Evolutionary conservation across 2,797 vertebrate genomes (phyloP), one percentile per base, ranked within the genome.

Genomic region (Takifugu ocellatus): DNA sequence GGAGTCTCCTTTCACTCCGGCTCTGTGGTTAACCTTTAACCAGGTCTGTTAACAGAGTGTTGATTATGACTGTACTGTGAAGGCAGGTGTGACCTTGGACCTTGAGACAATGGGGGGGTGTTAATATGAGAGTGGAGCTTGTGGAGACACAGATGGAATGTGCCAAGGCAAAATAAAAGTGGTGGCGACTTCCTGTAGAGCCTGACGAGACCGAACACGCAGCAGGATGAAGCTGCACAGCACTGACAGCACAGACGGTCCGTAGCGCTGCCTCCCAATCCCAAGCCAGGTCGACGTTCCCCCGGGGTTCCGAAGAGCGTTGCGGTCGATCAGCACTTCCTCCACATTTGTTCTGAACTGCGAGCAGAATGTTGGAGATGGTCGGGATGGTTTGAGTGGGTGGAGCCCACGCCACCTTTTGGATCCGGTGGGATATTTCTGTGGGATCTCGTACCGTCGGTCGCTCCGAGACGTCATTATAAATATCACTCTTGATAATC

Each of bases 1-100:
- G 25, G 26, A 31, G 63, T 68, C 16, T 48, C 53, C 27, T 54
- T 43, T 60, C 42, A 33, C 49, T 63, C 26, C 9, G 1, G 53
- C 21, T 17, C 4, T 47, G 62, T 61, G 62, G 81, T 88, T 90
- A 85, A 89, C 54, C 63, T 88, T 90, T 88, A 88, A 88, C 83
- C 36, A 25, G n/a, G 31, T 67, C 62, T 48, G 59, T 76, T 17
- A 25, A 44, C 39, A 17, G 36, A 56, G 55, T 56, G 63, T 49
- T 54, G 79, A 82, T 75, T 78, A 44, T 65, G 59, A 67, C 45
- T 16, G 62, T 56, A 47, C 36, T 77, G 51, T 43, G 33, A 21
- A 21, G 51, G 51, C 70, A 80, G 84, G 82, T 68, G 81, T 77
- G 86, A 62, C 81, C 66, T 70, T 77, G 68, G 55, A 66, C 17